Evolutionary conservation across 2,113 vertebrate species (phyloP), one percentile per base, ranked within the genome.

Genomic region (Myiozetetes cayanensis): DNA sequence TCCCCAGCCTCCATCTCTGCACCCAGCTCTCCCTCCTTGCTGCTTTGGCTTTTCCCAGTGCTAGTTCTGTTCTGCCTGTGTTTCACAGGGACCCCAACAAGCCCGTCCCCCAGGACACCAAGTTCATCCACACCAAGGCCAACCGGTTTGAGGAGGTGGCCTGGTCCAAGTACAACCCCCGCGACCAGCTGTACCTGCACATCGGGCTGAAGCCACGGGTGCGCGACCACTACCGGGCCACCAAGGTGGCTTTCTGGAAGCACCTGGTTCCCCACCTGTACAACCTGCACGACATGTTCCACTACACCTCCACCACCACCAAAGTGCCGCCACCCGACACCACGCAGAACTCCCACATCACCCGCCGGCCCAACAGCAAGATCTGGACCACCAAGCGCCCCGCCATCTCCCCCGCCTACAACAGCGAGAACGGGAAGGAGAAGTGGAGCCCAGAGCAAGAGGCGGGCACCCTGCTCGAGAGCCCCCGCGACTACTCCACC

Each of bases 171-270:
- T 99, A 99, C 97, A 99, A 99, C 89, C 99, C 99, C 77, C 99
- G 99, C 13, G 99, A 99, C 97, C 99, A 99, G 98, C 98, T 99
- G 53, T 99, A 99, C 96, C 98, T 99, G 94, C 99, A 99, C 96
- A 99, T 99, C 1, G 99, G 99, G 73, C 98, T 99, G 89, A 99
- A 99, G 97, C 99, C 99, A 15, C 98, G 99, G 5, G 99, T 99
- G 84, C 98, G 99, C 0, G 99, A 99, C 97, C 99, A 99, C 97
- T 99, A 99, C 98, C 98, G 99, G 31, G 99, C 99, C 97, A 99
- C 99, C 70, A 99, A 99, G 97, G 99, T 99, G 97, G 99, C 99
- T 93, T 99, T 99, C 97, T 99, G 99, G 99, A 99, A 99, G 97
- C 99, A 99, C 96, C 97, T 99, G 81, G 99, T 99, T 95, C 99